Conservation (phyloP, 2,797 vertebrate genomes). For the Sebastes elongatus region DNA sequence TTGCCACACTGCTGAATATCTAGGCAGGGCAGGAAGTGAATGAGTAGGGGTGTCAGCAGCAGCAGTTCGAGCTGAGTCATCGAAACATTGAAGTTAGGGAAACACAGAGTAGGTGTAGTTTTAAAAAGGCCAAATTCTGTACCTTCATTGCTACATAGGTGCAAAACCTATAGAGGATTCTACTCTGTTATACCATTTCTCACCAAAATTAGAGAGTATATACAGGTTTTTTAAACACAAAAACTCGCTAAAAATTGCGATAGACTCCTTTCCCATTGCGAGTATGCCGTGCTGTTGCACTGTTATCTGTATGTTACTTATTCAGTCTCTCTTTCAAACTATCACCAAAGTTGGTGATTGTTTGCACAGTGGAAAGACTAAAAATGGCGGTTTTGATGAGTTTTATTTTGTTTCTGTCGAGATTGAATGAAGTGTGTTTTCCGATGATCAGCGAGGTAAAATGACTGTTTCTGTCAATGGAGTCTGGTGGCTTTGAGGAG, state of each 20-base stretch:
- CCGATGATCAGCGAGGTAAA: too few relatives aligned
- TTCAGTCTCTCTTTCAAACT: too few relatives aligned
- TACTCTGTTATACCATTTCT: background rate
- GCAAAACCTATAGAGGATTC: background rate
- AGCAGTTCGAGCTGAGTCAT: conserved; percentile 37
- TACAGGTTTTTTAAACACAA: background rate
- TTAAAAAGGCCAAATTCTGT: background rate
- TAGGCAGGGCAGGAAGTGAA: conserved; percentile 60
- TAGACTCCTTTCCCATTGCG: background rate
- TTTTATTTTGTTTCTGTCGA: too few relatives aligned
- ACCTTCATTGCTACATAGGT: background rate
- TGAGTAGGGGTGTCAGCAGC: conserved; percentile 40
- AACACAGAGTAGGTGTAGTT: background rate
- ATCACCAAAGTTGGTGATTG: too few relatives aligned
- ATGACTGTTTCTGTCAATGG: too few relatives aligned
- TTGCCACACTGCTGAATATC: conserved; percentile 65
- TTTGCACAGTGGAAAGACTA: too few relatives aligned
- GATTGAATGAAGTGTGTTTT: too few relatives aligned
- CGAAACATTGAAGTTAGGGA: background rate
- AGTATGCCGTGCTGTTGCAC: background rate
- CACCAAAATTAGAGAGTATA: background rate
- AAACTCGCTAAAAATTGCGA: background rate
- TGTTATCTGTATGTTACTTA: background rate
- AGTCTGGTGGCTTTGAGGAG: too few relatives aligned
- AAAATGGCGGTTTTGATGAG: too few relatives aligned